Conservation (phyloP, 2,888 invertebrate species). For the Sepioteuthis lessoniana region DNA sequence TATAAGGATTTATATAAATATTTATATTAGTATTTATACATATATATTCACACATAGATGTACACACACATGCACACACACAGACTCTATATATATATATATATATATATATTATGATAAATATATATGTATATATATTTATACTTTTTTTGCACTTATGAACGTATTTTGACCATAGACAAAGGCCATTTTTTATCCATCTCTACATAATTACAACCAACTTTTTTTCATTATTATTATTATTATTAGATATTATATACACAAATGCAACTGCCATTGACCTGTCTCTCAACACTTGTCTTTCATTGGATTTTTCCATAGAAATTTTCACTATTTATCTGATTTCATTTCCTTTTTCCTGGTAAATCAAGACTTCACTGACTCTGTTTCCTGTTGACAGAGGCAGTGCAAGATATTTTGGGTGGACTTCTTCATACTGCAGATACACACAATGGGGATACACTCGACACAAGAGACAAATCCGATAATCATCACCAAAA, state of each 20-base stretch:
- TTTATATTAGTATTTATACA: neutral
- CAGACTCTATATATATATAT: neutral
- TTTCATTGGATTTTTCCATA: too few species aligned
- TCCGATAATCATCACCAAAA: constrained; percentile 7
- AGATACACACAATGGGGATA: neutral
- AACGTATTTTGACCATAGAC: neutral
- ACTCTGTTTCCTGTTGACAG: neutral
- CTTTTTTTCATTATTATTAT: neutral
- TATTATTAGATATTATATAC: neutral
- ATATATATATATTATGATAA: neutral
- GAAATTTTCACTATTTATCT: too few species aligned
- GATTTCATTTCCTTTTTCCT: too few species aligned
- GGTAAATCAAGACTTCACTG: too few species aligned
- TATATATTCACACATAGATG: neutral
- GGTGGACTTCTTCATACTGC: neutral
- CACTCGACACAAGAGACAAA: neutral
- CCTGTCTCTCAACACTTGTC: neutral
- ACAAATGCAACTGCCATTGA: neutral
- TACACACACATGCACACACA: neutral
- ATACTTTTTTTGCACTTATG: neutral
- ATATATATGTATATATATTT: neutral
- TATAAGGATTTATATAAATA: neutral
- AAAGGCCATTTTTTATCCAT: neutral
- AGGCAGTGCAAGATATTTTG: neutral
- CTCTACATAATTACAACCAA: neutral